phyloP scores from a whole-genome alignment of 2,113 vertebrate species.

The Oreochromis tanganicae region DNA sequence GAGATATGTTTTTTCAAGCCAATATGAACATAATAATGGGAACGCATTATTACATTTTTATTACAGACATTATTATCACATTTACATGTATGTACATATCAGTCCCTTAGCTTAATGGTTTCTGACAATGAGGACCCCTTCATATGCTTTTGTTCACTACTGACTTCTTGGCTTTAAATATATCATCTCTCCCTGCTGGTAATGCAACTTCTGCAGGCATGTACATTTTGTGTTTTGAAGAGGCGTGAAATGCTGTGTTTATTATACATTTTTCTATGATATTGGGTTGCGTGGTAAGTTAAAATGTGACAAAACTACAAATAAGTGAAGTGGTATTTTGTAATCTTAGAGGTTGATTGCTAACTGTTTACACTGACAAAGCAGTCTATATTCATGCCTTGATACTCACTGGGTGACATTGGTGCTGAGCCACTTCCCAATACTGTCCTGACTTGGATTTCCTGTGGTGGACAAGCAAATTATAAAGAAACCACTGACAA shows the following conservation, averaged over 20 bases:
- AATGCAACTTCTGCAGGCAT: not conserved
- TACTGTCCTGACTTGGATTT: not conserved
- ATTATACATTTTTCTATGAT: accelerated
- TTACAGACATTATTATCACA: not conserved
- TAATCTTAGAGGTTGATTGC: not conserved
- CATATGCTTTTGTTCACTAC: not conserved
- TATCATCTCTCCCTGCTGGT: not conserved
- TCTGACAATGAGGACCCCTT: not conserved
- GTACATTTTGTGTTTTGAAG: no score
- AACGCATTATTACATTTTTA: not conserved
- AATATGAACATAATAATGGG: not conserved
- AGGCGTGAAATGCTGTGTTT: not conserved
- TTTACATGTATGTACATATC: accelerated
- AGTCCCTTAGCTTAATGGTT: accelerated
- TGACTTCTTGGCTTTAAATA: not conserved
- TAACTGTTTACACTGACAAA: not conserved
- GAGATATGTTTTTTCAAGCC: accelerated
- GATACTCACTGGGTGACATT: slow-evolving; percentile 34
- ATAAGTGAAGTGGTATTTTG: not conserved
- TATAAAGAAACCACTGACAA: not conserved
- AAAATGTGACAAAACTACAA: not conserved
- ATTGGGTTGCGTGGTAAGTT: not conserved
- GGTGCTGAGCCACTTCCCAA: slow-evolving; percentile 32
- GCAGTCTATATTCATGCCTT: accelerated
- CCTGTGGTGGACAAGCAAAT: slow-evolving; percentile 24